These are phyloP conservation scores for Carollia perspicillata DNA, from an alignment of 2,113 vertebrate genomes.

Conservation along the genomic window DNA sequence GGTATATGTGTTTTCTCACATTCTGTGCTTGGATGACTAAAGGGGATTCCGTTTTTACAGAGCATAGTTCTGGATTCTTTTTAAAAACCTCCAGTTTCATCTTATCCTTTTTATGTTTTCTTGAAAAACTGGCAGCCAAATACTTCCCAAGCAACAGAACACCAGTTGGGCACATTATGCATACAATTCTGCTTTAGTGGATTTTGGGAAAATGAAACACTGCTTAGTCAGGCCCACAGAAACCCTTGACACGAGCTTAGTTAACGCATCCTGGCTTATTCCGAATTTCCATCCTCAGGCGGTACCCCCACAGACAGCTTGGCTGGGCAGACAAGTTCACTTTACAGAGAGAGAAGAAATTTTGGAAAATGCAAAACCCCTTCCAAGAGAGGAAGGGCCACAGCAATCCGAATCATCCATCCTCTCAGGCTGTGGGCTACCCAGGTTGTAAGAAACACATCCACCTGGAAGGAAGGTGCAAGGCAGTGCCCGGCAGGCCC, in stretches of 20 bases:
- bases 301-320: slow-evolving; percentile 15
- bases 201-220: slow-evolving; percentile 61
- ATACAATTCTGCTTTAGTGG: not conserved
- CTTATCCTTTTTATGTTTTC: slow-evolving; percentile 60
- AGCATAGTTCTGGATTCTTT: slow-evolving; percentile 68
- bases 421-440: not conserved
- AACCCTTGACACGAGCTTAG: slow-evolving; percentile 55
- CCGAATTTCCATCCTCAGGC: not conserved
- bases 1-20: slow-evolving; percentile 6
- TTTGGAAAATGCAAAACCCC: slow-evolving; percentile 34
- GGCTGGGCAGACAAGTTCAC: slow-evolving; percentile 37
- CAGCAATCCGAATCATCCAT: not conserved
- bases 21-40: slow-evolving; percentile 37
- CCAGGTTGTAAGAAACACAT: not conserved
- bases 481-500: not conserved
- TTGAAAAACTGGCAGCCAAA: slow-evolving; percentile 56
- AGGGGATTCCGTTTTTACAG: slow-evolving; percentile 39
- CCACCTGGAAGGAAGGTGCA: not conserved
- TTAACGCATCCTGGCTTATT: slow-evolving; percentile 28
- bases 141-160: slow-evolving; percentile 74
- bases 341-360: not conserved
- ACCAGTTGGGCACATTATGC: slow-evolving; percentile 13
- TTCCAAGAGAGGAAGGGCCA: not conserved
- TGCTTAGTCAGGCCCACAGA: slow-evolving; percentile 60
- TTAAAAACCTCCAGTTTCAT: slow-evolving; percentile 24